Evolutionary conservation across 2,113 vertebrate genomes (phyloP), one percentile per base, ranked within the genome.

Genomic region (Dasyurus viverrinus): DNA sequence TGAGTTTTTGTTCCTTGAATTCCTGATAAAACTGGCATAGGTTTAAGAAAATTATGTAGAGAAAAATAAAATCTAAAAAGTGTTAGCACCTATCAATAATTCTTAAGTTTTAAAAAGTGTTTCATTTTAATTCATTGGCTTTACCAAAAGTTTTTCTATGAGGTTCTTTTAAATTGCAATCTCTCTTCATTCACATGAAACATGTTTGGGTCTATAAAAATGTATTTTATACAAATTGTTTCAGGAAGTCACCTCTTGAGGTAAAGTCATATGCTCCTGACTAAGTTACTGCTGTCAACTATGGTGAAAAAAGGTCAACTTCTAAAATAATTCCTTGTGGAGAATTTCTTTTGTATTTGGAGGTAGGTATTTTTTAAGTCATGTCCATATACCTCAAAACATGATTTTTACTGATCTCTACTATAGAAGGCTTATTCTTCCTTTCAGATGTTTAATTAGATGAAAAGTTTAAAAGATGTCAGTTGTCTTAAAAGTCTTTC

Each of bases 211-310:
- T 92, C 96, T 84, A 55, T 53, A 89, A 95, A 95, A 55, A 46
- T 89, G 47, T 76, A 23, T 91, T 95, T 89, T 90, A 93, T 30
- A 76, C 90, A 90, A 54, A 94, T 92, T 46, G 3, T 95, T 97
- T 93, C 52, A 91, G 92, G 93, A 76, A 19, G 54, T 76, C 23
- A 2, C 52, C 48, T 91, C 94, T 68, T 52, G 11, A 94, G 53
- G 53, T 57, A 53, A 42, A 93, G 95, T 92, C 57, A 53, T 54
- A 90, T 30, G 30, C 0, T 26, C 6, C 7, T n/a, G 91, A 22
- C 94, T 54, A 94, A 92, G 42, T 53, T 84, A 19, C 26, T 26
- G 90, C 36, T 46, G 24, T 53, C 8, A 53, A 54, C 0, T 46
- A 95, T 93, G 36, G 22, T 93, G 53, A 76, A 12, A 54, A 6